Evolutionary conservation across 2,888 invertebrate species (phyloP), one percentile per base, ranked within the genome.

Genomic region (Dorcus parallelipipedus): DNA sequence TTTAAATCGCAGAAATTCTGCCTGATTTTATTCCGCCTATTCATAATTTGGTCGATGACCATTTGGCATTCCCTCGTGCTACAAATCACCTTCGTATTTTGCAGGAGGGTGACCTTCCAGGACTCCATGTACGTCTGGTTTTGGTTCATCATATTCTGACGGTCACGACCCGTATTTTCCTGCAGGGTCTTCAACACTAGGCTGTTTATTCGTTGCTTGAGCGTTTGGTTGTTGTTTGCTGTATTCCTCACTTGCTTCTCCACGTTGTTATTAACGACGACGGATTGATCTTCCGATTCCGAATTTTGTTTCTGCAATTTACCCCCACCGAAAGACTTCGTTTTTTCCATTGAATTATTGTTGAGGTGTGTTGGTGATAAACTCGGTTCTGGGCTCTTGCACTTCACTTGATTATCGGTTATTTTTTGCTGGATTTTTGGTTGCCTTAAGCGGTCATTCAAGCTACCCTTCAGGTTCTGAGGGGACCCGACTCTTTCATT

Each of bases 111-210:
- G 40, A 88, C 84, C 73, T 91, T 89, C 91, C 92, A 91, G 1
- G 88, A 86, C 70, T 93, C 90, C 84, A 70, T 75, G 53, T 69
- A 67, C 41, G 64, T 63, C 43, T 58, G 62, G 52, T 57, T 64
- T 54, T 77, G 76, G 57, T 73, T 78, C 50, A 76, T 64, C 61
- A 78, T 65, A 38, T 65, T 72, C 52, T 76, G 82, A 9, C 82
- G 78, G 41, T 87, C 86, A 52, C 82, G 80, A 38, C 86, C 86
- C 0, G 86, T 90, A 75, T 95, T 95, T 73, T 95, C 93, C 47
- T 94, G 94, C 61, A 95, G 80, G 52, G 94, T 94, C 75, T 93
- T 93, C 74, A 94, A 88, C 1, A 95, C 90, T 71, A 95, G 84
- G 58, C 86, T 91, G 78, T 93, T 94, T 60, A 95, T 91, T 70